Conservation (phyloP, 2,888 invertebrate genomes). For the Eupithecia subumbrata region DNA sequence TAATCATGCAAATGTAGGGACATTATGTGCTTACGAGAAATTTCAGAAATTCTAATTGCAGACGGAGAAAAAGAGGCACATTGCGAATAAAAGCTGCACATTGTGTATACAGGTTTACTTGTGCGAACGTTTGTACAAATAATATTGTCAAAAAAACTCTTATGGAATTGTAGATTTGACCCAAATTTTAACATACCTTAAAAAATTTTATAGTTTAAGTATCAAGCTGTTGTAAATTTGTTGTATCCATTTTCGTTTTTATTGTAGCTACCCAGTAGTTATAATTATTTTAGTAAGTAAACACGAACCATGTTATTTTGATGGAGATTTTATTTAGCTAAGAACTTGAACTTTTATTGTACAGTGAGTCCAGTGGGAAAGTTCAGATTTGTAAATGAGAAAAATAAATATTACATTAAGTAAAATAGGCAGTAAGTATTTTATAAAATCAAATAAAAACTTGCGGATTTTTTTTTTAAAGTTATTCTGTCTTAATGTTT, state of each 20-base stretch:
- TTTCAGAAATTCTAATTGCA: slow-evolving; percentile 7
- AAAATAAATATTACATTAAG: too few species aligned
- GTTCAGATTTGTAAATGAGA: too few species aligned
- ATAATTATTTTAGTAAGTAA: background rate
- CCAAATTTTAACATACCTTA: background rate
- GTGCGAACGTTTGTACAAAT: background rate
- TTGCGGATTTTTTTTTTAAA: too few species aligned
- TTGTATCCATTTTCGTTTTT: background rate
- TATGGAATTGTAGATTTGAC: background rate
- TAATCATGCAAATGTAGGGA: slow-evolving; percentile 43
- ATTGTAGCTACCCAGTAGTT: background rate
- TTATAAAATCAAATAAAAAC: too few species aligned
- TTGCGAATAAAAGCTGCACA: too few species aligned
- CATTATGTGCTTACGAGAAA: slow-evolving; percentile 27
- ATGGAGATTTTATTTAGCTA: background rate
- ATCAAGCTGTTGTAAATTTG: background rate
- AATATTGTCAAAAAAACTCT: background rate
- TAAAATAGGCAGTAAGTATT: too few species aligned
- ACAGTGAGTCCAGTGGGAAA: too few species aligned
- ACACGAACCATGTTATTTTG: background rate
- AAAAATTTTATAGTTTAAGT: background rate
- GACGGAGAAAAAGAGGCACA: background rate
- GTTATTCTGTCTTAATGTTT: too few species aligned
- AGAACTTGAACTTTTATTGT: background rate
- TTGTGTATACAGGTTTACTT: background rate